Evolutionary conservation across 2,888 invertebrate species (phyloP), one percentile per base, ranked within the genome.

Genomic region (Platerodrilus igneus): DNA sequence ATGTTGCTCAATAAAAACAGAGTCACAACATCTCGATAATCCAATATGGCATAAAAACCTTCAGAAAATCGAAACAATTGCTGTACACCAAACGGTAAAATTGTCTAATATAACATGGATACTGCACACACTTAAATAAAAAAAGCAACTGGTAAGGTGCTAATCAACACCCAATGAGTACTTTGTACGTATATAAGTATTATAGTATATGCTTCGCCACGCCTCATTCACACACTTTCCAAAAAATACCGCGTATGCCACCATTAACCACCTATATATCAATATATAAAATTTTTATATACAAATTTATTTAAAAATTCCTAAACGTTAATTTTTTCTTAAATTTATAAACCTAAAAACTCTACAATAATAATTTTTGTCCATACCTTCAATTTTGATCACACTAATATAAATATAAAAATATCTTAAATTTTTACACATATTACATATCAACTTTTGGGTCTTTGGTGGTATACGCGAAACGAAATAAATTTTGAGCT

Each of bases 231-330:
- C 63, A 63, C 38, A 38, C 40, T 41, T 43, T 26, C 47, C 41
- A 41, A 46, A 18, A 20, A 40, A 37, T n/a, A n/a, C 48, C 55
- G 63, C 65, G 67, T 63, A 65, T 62, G 62, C 63, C 63, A 64
- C 56, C 62, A 63, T 52, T 58, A 53, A 63, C 66, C 72, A 67
- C 69, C 69, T 73, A 71, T 75, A 73, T 73, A 73, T 73, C 73
- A 72, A 72, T 73, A 71, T 70, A 74, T 74, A 74, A 74, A 73
- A 72, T 74, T 74, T 74, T 73, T 71, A 72, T 79, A 75, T 79
- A 79, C 79, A 79, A 77, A 76, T 77, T 77, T 60, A 68, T 77
- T 77, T 76, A 76, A 76, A 78, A 67, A 78, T 68, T 74, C 77
- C 78, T 79, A 78, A 79, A 77, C 70, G 71, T 69, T 76, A 76